These are phyloP conservation scores for Trichopria drosophilae DNA, from an alignment of 2,888 invertebrate species.

Conservation along the genomic window DNA sequence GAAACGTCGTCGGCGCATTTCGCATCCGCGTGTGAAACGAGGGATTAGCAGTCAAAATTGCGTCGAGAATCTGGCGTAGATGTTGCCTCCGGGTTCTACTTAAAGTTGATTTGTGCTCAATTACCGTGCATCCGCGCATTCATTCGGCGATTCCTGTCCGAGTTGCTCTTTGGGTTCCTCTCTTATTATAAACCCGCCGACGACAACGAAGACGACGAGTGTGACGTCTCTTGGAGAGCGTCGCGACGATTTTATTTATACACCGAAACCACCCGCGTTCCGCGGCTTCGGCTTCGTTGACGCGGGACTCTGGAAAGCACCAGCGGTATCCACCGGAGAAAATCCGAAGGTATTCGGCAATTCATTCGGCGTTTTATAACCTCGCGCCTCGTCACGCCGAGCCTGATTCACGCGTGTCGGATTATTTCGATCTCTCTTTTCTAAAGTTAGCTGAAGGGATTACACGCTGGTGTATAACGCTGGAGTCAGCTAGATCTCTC, in stretches of 20 bases:
- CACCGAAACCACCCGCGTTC: constrained; percentile 47
- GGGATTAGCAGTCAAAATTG: too few relatives aligned
- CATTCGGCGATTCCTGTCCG: constrained; percentile 33
- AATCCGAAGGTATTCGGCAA: constrained; percentile 45
- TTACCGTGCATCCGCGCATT: constrained; percentile 51
- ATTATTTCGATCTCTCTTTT: constrained; percentile 50
- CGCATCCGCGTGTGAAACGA: too few relatives aligned
- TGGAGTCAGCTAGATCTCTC: constrained; percentile 26
- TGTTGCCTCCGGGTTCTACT: constrained; percentile 46
- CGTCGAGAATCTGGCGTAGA: too few relatives aligned
- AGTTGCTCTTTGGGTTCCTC: constrained; percentile 26
- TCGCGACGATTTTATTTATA: constrained; percentile 57
- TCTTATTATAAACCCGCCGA: constrained; percentile 43
- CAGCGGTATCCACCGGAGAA: constrained; percentile 19
- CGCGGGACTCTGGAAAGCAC: constrained; percentile 16
- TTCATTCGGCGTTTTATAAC: constrained; percentile 56
- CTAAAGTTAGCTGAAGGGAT: constrained; percentile 50
- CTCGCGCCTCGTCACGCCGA: constrained; percentile 29
- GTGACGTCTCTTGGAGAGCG: constrained; percentile 38
- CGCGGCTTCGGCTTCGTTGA: constrained; percentile 28
- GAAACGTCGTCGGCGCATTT: too few relatives aligned
- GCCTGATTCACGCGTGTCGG: constrained; percentile 46
- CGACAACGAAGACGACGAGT: constrained; percentile 36
- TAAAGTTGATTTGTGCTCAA: constrained; percentile 59
- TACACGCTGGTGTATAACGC: constrained; percentile 34